These are phyloP conservation scores for Triops cancriformis DNA, from an alignment of 1,140 invertebrate genomes.

Conservation along the genomic window DNA sequence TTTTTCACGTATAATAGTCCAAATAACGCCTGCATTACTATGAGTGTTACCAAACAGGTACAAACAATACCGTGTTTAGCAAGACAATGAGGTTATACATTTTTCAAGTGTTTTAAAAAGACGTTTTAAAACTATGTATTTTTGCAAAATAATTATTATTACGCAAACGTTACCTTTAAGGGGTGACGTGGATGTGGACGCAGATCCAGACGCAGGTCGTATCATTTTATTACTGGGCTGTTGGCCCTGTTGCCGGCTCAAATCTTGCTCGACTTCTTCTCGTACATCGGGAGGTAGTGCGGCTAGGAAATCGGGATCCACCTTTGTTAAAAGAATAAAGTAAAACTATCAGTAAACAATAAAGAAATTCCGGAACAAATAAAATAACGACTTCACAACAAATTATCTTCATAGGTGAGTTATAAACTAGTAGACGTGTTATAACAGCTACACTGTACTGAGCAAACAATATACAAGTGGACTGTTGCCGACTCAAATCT, in stretches of 20 bases:
- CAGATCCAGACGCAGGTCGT: background rate
- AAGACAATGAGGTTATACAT: too few species aligned
- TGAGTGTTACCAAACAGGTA: too few species aligned
- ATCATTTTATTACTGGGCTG: background rate
- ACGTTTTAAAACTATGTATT: too few species aligned
- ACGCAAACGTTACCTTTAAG: background rate
- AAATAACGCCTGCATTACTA: too few species aligned
- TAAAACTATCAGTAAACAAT: background rate
- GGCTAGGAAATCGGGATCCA: conserved; percentile 49
- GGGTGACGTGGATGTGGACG: background rate
- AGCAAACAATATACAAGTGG: background rate
- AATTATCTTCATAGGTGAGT: background rate
- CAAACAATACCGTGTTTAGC: too few species aligned
- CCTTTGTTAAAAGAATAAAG: conserved; percentile 33
- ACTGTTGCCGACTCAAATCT: background rate
- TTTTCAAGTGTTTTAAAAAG: too few species aligned
- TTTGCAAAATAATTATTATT: background rate
- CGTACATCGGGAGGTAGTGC: conserved; percentile 52
- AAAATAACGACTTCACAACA: background rate
- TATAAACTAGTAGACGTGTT: background rate
- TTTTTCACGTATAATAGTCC: too few species aligned
- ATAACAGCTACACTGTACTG: background rate
- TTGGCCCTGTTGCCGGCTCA: background rate
- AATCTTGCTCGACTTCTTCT: conserved; percentile 44
- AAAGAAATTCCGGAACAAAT: background rate